Base-by-base conservation (phyloP, 1,140 invertebrate genomes). In the Schlechtendalia chinensis region DNA sequence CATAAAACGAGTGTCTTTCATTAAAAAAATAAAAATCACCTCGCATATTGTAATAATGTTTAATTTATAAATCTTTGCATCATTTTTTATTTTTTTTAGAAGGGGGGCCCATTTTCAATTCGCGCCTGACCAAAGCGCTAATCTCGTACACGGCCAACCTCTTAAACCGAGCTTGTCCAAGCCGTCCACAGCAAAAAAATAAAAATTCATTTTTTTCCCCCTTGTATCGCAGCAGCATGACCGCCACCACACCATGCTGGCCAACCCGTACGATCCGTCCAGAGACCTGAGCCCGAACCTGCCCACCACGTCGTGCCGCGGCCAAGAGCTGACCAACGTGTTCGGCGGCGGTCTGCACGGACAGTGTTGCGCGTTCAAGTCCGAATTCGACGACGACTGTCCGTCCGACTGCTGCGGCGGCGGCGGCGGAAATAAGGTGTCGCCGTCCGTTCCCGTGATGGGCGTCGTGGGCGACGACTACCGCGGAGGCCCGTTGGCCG, bases 211-310 rank as follows among this genome's bases (percentile, higher is more conserved):
- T n/a, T n/a, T n/a, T n/a, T n/a, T 87, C 84, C 84, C 12, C 12
- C 12, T 14, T 85, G 86, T 84, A 85, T 85, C 85, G 85, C 84
- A 83, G 84, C 85, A 84, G 85, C 86, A 87, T 84, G 87, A 85
- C 84, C 86, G 86, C 82, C 83, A 83, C 81, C 84, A 84, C 69
- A 72, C 69, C 47, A 83, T 84, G 82, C 81, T 84, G 32, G 89
- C 90, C 83, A 89, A 90, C 84, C 88, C 89, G 84, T 90, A 91
- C 86, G 90, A 92, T 83, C 90, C 90, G 83, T 90, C 90, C 50
- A 88, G 91, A 83, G 91, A 91, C 83, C 87, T 91, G 67, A 91
- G 90, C 83, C 91, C 91, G 83, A 91, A 90, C 83, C 88, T 91
- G 80, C 91, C 91, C 53, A 88, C 88, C 82, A 83, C 88, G 47